A percentile compares a stretch with the other conserved stretches of the same genome.
phyloP scores from a whole-genome alignment of 2,113 vertebrate genomes.

The Seriola rivoliana region DNA sequence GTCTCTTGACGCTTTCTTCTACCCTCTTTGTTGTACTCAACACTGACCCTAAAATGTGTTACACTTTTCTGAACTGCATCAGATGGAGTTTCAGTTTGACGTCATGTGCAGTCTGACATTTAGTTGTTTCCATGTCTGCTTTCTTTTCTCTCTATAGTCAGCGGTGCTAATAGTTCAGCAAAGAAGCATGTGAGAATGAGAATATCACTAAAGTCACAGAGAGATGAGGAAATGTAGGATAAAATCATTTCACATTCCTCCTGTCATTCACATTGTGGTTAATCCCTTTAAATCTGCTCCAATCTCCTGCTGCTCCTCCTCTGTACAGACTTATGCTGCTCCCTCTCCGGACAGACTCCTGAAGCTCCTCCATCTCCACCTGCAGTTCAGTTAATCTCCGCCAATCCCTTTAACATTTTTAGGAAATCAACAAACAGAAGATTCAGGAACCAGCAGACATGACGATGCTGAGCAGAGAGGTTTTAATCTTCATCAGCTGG shows the following conservation, averaged over 20 bases:
- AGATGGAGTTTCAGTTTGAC: background rate
- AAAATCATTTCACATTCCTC: conserved; percentile 9
- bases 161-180: background rate
- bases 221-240: conserved; percentile 2
- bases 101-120: background rate
- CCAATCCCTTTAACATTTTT: conserved; percentile 26
- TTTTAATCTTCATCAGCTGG: background rate
- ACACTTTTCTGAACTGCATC: background rate
- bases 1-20: conserved; percentile 2
- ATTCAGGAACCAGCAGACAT: background rate
- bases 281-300: conserved; percentile 28
- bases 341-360: conserved; percentile 4
- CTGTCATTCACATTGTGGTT: conserved; percentile 9
- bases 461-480: background rate
- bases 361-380: background rate
- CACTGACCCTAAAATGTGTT: background rate
- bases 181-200: background rate
- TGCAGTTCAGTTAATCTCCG: conserved; percentile 17
- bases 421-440: background rate
- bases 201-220: background rate
- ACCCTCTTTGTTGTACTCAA: conserved; percentile 16
- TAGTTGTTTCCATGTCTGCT: background rate
- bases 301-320: conserved; percentile 27
- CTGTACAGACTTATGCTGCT: conserved; percentile 14
- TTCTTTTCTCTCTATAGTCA: background rate